These are phyloP conservation scores for Calliscelio sp. DNA, from an alignment of 2,888 invertebrate species.

Conservation along the genomic window DNA sequence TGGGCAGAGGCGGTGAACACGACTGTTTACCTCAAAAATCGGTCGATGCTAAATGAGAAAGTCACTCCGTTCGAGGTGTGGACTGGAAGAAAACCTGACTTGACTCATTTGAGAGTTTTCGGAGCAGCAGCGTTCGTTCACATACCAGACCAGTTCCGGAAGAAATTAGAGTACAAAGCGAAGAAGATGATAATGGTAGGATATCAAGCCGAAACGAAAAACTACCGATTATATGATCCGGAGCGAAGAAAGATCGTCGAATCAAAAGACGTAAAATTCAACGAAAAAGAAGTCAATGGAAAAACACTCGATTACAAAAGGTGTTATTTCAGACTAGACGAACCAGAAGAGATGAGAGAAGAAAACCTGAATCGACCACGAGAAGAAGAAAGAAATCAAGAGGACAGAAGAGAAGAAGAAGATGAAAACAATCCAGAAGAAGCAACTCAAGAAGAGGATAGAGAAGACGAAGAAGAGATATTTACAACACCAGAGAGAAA, in stretches of 20 bases:
- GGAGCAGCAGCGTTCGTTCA: conserved; percentile 70
- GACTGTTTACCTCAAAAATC: conserved; percentile 46
- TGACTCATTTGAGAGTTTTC: conserved; percentile 69
- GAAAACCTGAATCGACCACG: too few species aligned
- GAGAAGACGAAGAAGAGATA: not conserved
- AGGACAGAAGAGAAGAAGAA: not conserved
- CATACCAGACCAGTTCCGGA: conserved; percentile 67
- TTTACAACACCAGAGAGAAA: too few species aligned
- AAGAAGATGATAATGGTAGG: conserved; percentile 74
- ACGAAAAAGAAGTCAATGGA: conserved; percentile 42
- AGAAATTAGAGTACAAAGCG: conserved; percentile 73
- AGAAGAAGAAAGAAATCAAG: not conserved
- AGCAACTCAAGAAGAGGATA: not conserved
- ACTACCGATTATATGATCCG: conserved; percentile 68
- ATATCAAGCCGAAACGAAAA: conserved; percentile 61
- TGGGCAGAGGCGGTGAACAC: conserved; percentile 73
- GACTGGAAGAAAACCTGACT: conserved; percentile 69
- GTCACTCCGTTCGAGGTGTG: conserved; percentile 71
- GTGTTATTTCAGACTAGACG: too few species aligned
- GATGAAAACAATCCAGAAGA: not conserved
- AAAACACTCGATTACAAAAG: too few species aligned
- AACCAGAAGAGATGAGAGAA: not conserved
- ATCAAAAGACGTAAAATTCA: conserved; percentile 62
- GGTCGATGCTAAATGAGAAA: not conserved
- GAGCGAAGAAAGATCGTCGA: conserved; percentile 48